Evolutionary conservation across 2,113 vertebrate species (phyloP), one percentile per base, ranked within the genome.

Genomic region (Pseudorectes ferrugineus): DNA sequence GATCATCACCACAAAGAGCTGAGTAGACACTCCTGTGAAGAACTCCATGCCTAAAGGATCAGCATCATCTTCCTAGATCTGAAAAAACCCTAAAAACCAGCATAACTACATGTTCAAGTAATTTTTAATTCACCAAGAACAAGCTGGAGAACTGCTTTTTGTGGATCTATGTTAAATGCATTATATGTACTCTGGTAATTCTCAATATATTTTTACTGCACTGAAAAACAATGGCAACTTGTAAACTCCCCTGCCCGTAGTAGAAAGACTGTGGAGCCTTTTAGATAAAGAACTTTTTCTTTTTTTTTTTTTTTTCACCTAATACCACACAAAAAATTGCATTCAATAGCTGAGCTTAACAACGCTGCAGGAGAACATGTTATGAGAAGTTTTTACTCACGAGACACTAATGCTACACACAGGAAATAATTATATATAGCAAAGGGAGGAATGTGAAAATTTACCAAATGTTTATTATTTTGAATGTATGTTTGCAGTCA

Each of bases 401-500:
- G 10, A 89, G 28, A 78, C 36, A 22, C 61, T 78, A 92, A 84
- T 63, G 36, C 8, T 71, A 75, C 0, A 4, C 36, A 84, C 80
- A 93, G 93, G 89, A 96, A 95, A 92, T 54, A 92, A 91, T 94
- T 86, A 74, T 40, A 58, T 55, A 48, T 22, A 84, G 57, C 40
- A 92, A 88, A 59, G 14, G 7, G 9, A 91, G 23, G 43, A 92
- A 45, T 71, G 65, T 84, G 57, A 15, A 89, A 92, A 92, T 86
- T 84, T 76, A 88, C 68, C 35, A 71, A 96, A 78, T 38, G n/a
- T 68, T 95, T 93, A 78, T 95, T 93, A 92, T 95, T 94, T 92
- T 89, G 61, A 91, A 36, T 72, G 16, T 38, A 45, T 87, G 15
- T 89, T 95, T 92, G 70, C 65, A 57, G 54, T 55, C 77, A 89